A percentile compares a stretch with the other conserved stretches of the same genome.
These are phyloP conservation scores for Hydractinia symbiolongicarpus DNA, from an alignment of 30 jellyfish, hydroid and myxozoan species.

Conservation along the genomic window DNA sequence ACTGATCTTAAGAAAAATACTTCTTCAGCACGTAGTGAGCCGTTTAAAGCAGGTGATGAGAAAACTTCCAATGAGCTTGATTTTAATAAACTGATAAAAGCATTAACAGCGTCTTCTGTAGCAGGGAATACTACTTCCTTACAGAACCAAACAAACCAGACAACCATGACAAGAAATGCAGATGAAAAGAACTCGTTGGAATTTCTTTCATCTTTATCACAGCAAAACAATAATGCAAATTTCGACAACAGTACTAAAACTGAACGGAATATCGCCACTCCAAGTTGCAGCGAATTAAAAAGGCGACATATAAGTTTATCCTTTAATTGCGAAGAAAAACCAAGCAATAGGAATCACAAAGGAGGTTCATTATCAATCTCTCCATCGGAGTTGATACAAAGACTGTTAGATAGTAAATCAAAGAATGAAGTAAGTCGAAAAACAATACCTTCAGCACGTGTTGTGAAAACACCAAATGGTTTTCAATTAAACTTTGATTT, in stretches of 20 bases:
- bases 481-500: constrained; percentile 78
- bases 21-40: constrained; percentile 1
- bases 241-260: neutral
- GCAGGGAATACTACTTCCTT: neutral
- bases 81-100: neutral
- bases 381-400: constrained; percentile 76
- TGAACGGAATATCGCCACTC: no score
- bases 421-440: constrained; percentile 49
- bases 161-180: neutral
- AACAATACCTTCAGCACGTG: constrained; percentile 84
- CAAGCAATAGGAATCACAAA: constrained; percentile 9
- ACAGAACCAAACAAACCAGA: neutral
- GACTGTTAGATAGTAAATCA: constrained; percentile 46
- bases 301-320: constrained; percentile 12
- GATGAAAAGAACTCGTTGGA: neutral
- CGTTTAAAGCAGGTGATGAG: neutral
- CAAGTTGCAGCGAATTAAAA: neutral
- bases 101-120: neutral
- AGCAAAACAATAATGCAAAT: neutral
- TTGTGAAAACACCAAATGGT: constrained; percentile 79
- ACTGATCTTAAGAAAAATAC: neutral
- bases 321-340: constrained; percentile 14
- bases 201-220: neutral
- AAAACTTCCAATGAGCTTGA: neutral
- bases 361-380: constrained; percentile 52